These are phyloP conservation scores for Callitettix versicolor DNA, from an alignment of 1,140 invertebrate species.

Conservation along the genomic window DNA sequence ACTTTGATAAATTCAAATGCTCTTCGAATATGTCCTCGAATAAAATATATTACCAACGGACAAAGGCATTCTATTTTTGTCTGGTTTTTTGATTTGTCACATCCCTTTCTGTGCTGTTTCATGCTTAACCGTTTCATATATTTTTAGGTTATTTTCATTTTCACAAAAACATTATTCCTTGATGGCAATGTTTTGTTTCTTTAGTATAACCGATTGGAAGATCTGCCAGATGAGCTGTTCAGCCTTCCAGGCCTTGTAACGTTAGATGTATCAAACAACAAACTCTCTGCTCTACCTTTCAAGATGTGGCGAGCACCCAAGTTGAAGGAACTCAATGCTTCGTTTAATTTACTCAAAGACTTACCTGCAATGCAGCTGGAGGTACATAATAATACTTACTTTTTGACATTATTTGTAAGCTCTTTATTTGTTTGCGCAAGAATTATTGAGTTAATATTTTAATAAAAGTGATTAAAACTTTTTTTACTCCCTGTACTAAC, in stretches of 20 bases:
- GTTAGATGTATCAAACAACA: slow-evolving; percentile 89
- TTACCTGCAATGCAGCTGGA: slow-evolving; percentile 48
- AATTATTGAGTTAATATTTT: background rate
- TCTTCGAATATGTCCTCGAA: too few relatives aligned
- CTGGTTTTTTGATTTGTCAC: too few relatives aligned
- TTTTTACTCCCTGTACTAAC: too few relatives aligned
- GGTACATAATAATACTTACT: background rate
- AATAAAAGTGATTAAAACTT: background rate
- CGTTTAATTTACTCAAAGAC: slow-evolving; percentile 79
- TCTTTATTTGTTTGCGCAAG: background rate
- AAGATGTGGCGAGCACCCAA: slow-evolving; percentile 84
- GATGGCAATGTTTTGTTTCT: too few relatives aligned
- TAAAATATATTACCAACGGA: too few relatives aligned
- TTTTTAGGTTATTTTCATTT: too few relatives aligned
- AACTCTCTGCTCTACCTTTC: slow-evolving; percentile 72
- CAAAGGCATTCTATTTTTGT: too few relatives aligned
- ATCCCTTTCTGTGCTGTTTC: too few relatives aligned
- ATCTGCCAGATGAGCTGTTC: slow-evolving; percentile 70
- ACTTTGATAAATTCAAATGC: too few relatives aligned
- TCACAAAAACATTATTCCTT: too few relatives aligned
- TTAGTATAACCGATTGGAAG: slow-evolving; percentile 77
- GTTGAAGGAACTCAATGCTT: slow-evolving; percentile 80
- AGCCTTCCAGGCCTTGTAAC: slow-evolving; percentile 65
- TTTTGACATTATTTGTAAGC: too few relatives aligned
- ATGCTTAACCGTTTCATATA: too few relatives aligned